Conservation (phyloP, 92 coral and sea anemone genomes). For the Ricordea florida region DNA sequence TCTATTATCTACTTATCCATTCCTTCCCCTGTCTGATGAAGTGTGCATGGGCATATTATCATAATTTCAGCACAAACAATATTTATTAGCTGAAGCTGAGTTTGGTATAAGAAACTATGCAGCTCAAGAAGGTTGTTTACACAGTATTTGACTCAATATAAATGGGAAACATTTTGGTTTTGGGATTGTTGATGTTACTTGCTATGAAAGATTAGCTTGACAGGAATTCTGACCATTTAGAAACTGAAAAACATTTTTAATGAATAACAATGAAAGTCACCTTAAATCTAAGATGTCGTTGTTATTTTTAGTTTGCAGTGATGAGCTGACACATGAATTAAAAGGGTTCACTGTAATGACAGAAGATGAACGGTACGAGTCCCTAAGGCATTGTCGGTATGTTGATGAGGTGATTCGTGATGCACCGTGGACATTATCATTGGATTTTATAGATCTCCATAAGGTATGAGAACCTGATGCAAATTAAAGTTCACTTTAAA, state of each 20-base stretch:
- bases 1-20: too few species aligned
- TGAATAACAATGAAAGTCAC: not conserved
- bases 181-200: not conserved
- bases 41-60: too few species aligned
- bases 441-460: conserved; percentile 82
- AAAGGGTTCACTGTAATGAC: conserved; percentile 94
- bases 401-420: conserved; percentile 93
- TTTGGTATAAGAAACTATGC: too few species aligned
- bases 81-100: too few species aligned
- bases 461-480: conserved; percentile 52
- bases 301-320: conserved; percentile 68
- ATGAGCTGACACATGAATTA: conserved; percentile 83
- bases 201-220: not conserved
- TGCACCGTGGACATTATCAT: conserved; percentile 86
- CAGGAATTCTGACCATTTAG: too few species aligned
- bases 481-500: not conserved
- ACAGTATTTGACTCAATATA: too few species aligned
- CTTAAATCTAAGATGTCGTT: not conserved
- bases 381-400: conserved; percentile 92
- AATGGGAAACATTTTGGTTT: not conserved
- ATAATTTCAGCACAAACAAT: too few species aligned
- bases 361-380: conserved; percentile 90
- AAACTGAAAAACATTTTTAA: too few species aligned
- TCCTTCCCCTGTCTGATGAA: too few species aligned
- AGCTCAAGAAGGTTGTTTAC: too few species aligned